phyloP scores from a whole-genome alignment of 2,113 vertebrate species.

The Gymnocephalus cernua region DNA sequence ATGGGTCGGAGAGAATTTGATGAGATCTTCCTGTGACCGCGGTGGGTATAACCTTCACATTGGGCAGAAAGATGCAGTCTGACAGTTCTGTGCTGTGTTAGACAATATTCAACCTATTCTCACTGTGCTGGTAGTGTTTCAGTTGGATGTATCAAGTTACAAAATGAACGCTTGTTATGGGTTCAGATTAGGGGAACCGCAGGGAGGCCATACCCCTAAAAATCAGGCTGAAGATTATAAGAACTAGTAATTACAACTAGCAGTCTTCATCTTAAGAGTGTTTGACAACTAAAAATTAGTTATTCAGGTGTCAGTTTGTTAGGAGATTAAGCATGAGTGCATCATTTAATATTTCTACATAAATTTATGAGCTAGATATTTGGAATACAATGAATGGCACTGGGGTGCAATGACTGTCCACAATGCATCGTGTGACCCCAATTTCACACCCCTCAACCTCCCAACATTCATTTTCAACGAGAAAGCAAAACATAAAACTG shows the following conservation, averaged over 20 bases:
- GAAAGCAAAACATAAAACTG: neutral
- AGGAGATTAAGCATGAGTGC: no score
- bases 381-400: neutral
- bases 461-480: neutral
- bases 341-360: neutral
- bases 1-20: constrained; percentile 42
- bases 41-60: constrained; percentile 57
- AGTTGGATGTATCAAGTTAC: constrained; percentile 20
- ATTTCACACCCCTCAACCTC: neutral
- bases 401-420: neutral
- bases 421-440: neutral
- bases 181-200: constrained; percentile 1
- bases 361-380: neutral
- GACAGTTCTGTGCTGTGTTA: constrained; percentile 33
- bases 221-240: neutral
- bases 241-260: neutral
- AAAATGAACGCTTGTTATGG: constrained; percentile 3
- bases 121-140: constrained; percentile 6
- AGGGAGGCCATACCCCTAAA: neutral
- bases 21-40: constrained; percentile 39
- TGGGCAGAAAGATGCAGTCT: constrained; percentile 29
- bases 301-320: neutral
- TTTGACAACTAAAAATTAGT: neutral
- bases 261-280: neutral
- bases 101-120: constrained; percentile 6